Evolutionary conservation across 2,113 vertebrate genomes (phyloP), one percentile per base, ranked within the genome.

Genomic region (Cyrtonyx montezumae): DNA sequence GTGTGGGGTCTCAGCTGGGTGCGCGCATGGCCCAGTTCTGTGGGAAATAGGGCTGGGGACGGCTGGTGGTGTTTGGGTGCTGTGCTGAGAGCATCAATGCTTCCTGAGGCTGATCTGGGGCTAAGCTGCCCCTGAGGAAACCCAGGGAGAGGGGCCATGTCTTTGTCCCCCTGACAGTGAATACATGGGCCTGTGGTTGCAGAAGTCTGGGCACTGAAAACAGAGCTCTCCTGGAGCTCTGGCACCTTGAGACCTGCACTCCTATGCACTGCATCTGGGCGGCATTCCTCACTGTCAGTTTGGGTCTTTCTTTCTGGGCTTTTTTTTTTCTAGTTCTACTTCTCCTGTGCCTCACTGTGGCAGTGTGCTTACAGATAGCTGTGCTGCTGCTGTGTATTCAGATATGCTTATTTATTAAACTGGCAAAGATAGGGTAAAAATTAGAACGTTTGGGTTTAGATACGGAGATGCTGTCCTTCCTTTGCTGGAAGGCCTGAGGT

Each of bases 91-190:
- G 45, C 12, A 1, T 8, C 37, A 17, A 66, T 18, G 0, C 12
- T 56, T 1, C 14, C 67, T 1, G 0, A 26, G 90, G 71, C 75
- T 61, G 53, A 5, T 69, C 8, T 0, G 69, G 79, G 76, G 88
- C 43, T n/a, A 74, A 12, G 30, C 9, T 25, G 67, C 2, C 62
- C 80, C 82, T 66, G 30, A 48, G 55, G 55, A 34, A 10, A 26
- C 2, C 13, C 68, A 3, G 63, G 0, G 66, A 45, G 90, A 86
- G 68, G 87, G 74, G 30, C 45, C 43, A 23, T 62, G 0, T 51
- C 84, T 91, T 81, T 59, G 40, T 20, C 46, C 70, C 1, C 49
- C 66, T 93, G 91, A 73, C 89, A 79, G 89, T 30, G 88, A 32
- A 26, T 13, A 53, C 51, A 5, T 28, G 51, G 25, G 25, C 51